phyloP scores from a whole-genome alignment of 1,140 invertebrate species.

The Parasteatoda tepidariorum region DNA sequence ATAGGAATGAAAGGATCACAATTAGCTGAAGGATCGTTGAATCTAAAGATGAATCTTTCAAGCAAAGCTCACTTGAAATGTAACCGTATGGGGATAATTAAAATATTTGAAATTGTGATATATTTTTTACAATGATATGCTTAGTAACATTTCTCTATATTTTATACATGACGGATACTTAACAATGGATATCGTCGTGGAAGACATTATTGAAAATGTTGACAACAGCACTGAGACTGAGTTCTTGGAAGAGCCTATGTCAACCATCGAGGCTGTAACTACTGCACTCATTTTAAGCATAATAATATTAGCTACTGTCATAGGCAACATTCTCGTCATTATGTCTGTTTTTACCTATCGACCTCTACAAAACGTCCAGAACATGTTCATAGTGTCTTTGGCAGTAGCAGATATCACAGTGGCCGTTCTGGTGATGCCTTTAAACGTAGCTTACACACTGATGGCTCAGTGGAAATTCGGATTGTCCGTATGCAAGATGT shows the following conservation, averaged over 20 bases:
- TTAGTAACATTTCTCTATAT: too few species aligned
- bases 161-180: too few species aligned
- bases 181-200: constrained; percentile 1
- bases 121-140: too few species aligned
- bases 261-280: background rate
- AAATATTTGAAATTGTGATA: too few species aligned
- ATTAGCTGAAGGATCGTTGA: too few species aligned
- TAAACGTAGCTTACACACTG: constrained; percentile 93
- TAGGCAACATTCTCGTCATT: constrained; percentile 95
- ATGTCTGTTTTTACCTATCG: constrained; percentile 95
- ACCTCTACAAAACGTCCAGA: constrained; percentile 94
- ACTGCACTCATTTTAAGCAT: constrained; percentile 66
- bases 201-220: background rate
- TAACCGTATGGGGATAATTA: too few species aligned
- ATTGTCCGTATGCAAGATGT: constrained; percentile 92
- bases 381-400: constrained; percentile 97
- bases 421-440: constrained; percentile 95
- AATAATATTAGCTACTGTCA: constrained; percentile 84
- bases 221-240: background rate
- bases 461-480: constrained; percentile 92
- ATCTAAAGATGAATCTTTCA: too few species aligned
- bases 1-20: too few species aligned
- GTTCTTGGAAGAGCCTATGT: constrained; percentile 22
- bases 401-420: constrained; percentile 98
- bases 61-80: too few species aligned